These are phyloP conservation scores for Trichogramma evanescens DNA, from an alignment of 2,888 invertebrate species.

Conservation along the genomic window DNA sequence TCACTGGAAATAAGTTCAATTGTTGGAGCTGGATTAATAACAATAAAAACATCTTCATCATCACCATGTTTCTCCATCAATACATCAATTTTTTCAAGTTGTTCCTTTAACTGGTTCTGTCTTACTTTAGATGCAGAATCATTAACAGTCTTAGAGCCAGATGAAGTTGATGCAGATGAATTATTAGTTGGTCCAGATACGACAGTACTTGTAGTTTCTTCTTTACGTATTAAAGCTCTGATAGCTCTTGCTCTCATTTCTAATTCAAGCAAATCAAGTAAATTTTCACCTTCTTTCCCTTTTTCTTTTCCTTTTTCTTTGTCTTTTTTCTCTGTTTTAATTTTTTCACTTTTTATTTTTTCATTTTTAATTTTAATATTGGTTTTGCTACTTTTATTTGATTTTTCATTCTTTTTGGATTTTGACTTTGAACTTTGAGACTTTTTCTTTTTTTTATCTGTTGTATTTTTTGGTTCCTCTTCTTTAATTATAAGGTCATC, in stretches of 20 bases:
- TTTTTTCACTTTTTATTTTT: constrained; percentile 28
- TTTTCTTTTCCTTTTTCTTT: constrained; percentile 26
- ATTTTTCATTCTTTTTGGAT: constrained; percentile 21
- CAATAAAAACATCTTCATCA: constrained; percentile 44
- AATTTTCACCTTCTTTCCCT: constrained; percentile 45
- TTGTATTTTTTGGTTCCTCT: constrained; percentile 25
- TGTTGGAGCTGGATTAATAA: constrained; percentile 41
- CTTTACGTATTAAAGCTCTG: constrained; percentile 49
- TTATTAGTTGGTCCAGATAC: constrained; percentile 11
- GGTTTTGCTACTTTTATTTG: constrained; percentile 23
- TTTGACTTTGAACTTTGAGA: constrained; percentile 24
- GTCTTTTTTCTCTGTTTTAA: background rate
- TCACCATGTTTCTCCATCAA: constrained; percentile 30
- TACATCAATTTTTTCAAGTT: constrained; percentile 31
- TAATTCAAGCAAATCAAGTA: constrained; percentile 52
- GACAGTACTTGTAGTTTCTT: constrained; percentile 29
- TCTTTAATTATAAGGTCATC: constrained; percentile 32
- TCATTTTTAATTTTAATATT: constrained; percentile 30
- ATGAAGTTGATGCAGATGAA: constrained; percentile 22
- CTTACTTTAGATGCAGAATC: constrained; percentile 20
- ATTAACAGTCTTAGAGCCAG: constrained; percentile 14
- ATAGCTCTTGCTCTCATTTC: constrained; percentile 57
- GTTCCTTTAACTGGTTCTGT: constrained; percentile 29
- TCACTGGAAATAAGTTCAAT: constrained; percentile 43
- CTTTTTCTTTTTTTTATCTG: constrained; percentile 30